A percentile compares a stretch with the other conserved stretches of the same genome.
phyloP scores from a whole-genome alignment of 23 tunicate genomes.

The Oikopleura dioica region DNA sequence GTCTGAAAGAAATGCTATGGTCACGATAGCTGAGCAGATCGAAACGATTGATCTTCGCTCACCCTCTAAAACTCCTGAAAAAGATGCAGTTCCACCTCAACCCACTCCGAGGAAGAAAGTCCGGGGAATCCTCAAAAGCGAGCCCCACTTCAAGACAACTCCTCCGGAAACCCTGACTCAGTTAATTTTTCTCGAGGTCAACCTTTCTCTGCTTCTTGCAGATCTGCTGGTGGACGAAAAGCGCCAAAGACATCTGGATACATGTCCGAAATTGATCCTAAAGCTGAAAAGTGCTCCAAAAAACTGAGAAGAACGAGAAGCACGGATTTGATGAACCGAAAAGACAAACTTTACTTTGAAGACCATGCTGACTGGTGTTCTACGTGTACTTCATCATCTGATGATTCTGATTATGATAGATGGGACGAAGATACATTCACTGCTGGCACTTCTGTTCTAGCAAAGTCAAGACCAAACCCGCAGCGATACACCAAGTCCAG shows the following conservation, averaged over 20 bases:
- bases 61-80: neutral
- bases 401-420: conserved; percentile 91
- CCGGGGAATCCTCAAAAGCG: neutral
- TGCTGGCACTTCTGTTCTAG: neutral
- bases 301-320: conserved; percentile 58
- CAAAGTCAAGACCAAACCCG: neutral
- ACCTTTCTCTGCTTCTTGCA: neutral
- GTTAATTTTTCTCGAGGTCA: neutral
- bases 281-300: conserved; percentile 33
- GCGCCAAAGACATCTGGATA: neutral
- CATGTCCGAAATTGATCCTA: neutral
- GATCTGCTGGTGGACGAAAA: neutral
- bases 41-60: neutral
- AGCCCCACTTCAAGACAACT: neutral
- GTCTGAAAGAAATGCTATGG: neutral
- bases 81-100: neutral
- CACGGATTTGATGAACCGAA: conserved; percentile 28
- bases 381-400: conserved; percentile 86
- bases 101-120: neutral
- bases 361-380: conserved; percentile 94
- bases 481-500: neutral
- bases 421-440: conserved; percentile 40
- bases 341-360: conserved; percentile 13
- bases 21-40: neutral
- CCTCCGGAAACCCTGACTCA: neutral